Conservation (phyloP, 1,140 invertebrate genomes). For the Zaprionus gabonicus region DNA sequence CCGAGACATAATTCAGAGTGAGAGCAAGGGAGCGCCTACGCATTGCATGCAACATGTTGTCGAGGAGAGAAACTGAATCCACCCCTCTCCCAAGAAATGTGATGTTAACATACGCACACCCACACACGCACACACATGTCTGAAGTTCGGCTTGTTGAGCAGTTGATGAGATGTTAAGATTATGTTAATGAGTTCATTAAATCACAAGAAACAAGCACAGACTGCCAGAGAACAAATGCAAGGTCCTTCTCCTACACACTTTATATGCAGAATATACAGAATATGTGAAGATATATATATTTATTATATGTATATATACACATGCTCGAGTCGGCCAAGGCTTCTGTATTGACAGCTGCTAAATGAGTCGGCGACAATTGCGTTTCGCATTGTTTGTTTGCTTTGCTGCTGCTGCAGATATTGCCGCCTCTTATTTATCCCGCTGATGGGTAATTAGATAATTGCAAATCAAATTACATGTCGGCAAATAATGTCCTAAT, state of each 20-base stretch:
- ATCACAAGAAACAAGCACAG: constrained; percentile 64
- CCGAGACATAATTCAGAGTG: constrained; percentile 65
- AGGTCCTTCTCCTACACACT: background rate
- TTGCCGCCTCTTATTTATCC: constrained; percentile 25
- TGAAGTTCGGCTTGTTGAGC: constrained; percentile 60
- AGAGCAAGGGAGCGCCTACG: background rate
- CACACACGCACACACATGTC: constrained; percentile 30
- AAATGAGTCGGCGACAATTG: constrained; percentile 31
- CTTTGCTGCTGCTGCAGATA: background rate
- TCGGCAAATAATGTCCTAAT: constrained; percentile 1
- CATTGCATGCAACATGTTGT: constrained; percentile 72
- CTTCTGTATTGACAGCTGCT: constrained; percentile 36
- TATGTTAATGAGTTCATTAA: constrained; percentile 83
- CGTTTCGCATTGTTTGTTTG: constrained; percentile 17
- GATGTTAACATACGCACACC: constrained; percentile 41
- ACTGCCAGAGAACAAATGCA: constrained; percentile 22
- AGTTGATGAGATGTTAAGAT: constrained; percentile 80
- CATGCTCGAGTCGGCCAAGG: background rate
- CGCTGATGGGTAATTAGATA: constrained; percentile 35
- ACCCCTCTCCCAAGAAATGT: background rate
- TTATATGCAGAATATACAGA: background rate
- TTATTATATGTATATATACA: background rate
- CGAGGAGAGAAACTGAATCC: background rate
- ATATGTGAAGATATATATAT: background rate
- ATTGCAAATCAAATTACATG: constrained; percentile 20